Evolutionary conservation across 92 coral and sea anemone species (phyloP), one percentile per base, ranked within the genome.

Genomic region (Desmophyllum pertusum): DNA sequence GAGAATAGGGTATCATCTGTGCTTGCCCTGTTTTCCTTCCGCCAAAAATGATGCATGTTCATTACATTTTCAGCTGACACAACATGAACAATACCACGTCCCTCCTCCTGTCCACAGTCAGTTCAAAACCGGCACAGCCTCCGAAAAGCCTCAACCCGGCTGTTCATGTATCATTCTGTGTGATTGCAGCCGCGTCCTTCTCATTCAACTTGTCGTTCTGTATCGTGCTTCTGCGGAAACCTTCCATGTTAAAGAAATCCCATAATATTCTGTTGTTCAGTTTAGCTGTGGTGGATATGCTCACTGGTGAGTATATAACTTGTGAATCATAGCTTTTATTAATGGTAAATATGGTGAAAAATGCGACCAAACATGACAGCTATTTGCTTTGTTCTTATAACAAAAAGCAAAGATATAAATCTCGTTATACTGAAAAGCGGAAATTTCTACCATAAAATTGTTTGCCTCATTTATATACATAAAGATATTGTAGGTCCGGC

Each of bases 201-300:
- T 30, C 68, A 29, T 79, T 81, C 73, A 90, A 90, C 68, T 64
- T 83, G 35, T 27, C 86, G 64, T 90, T 90, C 70, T 81, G 85
- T 19, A 14, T 86, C 50, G 85, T 90, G 43, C 67, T 90, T 42
- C 69, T 82, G 15, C 76, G 85, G 55, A 90, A 82, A 73, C 76
- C 69, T 8, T 76, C 87, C 27, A 53, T 75, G 84, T 74, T 90
- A 14, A 83, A 61, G 33, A 85, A 85, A 71, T 84, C 90, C 15
- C 88, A 90, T 70, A 90, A 90, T 84, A 86, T 85, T 77, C 85
- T 90, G 35, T 78, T 90, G 8, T 84, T 90, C 7, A 85, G 90
- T 37, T 81, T 90, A 23, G 84, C 90, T 2, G 72, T 90, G 40
- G 80, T 70, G 6, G 93, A 89, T 70, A 79, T 89, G 74, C 84